Evolutionary conservation across 2,113 vertebrate species (phyloP), one percentile per base, ranked within the genome.

Genomic region (Psilopogon haemacephalus): DNA sequence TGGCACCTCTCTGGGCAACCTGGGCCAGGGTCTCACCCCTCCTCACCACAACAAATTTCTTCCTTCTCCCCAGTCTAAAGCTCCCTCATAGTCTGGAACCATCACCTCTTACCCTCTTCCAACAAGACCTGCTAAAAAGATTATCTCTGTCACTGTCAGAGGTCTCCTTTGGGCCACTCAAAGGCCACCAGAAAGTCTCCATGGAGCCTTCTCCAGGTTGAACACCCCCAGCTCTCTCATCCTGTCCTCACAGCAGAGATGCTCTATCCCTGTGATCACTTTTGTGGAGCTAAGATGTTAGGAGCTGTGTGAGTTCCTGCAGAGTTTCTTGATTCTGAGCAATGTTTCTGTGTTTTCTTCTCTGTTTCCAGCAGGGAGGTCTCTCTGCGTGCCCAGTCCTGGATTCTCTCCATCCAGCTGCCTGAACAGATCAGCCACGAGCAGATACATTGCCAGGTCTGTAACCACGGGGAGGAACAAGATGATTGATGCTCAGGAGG

Each of bases 371-470:
- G 70, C 90, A 97, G 89, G 84, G 56, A 94, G 95, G 74, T 46
- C 92, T 79, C 94, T 96, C 17, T 59, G 59, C 58, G 44, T 60
- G 4, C 79, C 89, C 52, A 94, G 58, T 37, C 88, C 97, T 18
- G 93, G 93, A 17, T 11, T 44, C 54, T 84, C 79, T 33, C 28
- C 96, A 8, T 44, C 89, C 17, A 16, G 30, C 52, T 95, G 82
- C 37, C 58, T 89, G 50, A 93, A 24, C 86, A 96, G 97, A 60
- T 76, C 96, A 23, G 96, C 97, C 6, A 97, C 96, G 7, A 98
- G 97, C 76, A 98, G 98, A 13, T 98, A 98, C 92, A 97, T 99
- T 8, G 99, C 99, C 97, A 99, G 98, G 99, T 99, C 65, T 77
- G 97, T 95, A 35, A 33, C 28, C 2, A 0, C 1, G 1, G 28